A percentile compares a stretch with the other conserved stretches of the same genome.
These are phyloP conservation scores for Polymixis flavicincta DNA, from an alignment of 2,888 invertebrate species.

Conservation along the genomic window DNA sequence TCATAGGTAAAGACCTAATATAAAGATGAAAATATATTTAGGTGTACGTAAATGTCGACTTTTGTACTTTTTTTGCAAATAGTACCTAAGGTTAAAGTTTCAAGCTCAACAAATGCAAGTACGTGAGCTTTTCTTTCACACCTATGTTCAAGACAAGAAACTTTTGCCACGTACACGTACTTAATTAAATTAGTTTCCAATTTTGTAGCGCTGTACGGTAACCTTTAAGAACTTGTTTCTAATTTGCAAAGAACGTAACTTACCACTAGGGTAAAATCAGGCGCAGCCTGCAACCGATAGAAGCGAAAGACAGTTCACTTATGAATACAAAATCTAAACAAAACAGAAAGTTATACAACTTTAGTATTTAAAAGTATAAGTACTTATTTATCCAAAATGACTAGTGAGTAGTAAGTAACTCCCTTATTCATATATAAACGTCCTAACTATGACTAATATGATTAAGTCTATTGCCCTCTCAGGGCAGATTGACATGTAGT, in stretches of 20 bases:
- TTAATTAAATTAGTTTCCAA: slow-evolving; percentile 39
- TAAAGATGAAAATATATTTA: background rate
- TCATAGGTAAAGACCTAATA: no score
- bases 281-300: background rate
- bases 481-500: slow-evolving; percentile 34
- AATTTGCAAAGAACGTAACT: slow-evolving; percentile 15
- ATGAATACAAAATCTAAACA: slow-evolving; percentile 11
- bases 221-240: slow-evolving; percentile 20
- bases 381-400: slow-evolving; percentile 24
- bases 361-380: background rate
- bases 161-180: slow-evolving; percentile 4
- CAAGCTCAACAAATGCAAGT: background rate
- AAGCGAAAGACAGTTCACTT: background rate
- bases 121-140: background rate
- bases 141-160: slow-evolving; percentile 10
- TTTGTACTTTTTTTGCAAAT: slow-evolving; percentile 14
- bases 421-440: slow-evolving; percentile 5
- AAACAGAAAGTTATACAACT: background rate
- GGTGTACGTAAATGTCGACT: background rate
- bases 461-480: background rate
- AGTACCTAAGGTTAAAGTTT: background rate
- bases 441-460: slow-evolving; percentile 1
- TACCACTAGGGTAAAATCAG: background rate
- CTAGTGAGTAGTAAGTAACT: slow-evolving; percentile 21
- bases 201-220: slow-evolving; percentile 19